Percentiles rank a stretch among this genome's conserved stretches.
phyloP scores from a whole-genome alignment of 2,888 invertebrate genomes.

The Agapostemon virescens region DNA sequence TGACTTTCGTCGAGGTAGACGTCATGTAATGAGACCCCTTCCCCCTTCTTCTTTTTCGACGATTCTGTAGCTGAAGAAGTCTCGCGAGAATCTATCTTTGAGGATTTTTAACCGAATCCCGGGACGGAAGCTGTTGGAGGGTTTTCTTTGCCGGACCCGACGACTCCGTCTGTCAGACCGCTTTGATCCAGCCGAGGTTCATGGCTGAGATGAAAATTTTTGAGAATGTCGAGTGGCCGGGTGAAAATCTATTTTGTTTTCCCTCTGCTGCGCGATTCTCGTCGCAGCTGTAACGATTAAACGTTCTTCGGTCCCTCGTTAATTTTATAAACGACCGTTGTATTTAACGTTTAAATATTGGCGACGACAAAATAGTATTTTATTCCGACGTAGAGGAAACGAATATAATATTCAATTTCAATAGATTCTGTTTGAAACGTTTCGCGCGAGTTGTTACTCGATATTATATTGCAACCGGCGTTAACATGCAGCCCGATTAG shows the following conservation, averaged over 20 bases:
- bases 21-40: conserved; percentile 51
- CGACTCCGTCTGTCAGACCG: neutral
- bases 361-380: neutral
- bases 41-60: conserved; percentile 14
- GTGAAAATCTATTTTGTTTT: no score
- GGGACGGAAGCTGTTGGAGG: neutral
- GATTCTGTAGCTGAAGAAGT: neutral
- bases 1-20: conserved; percentile 32
- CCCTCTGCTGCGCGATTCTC: no score
- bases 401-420: neutral
- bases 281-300: neutral
- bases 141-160: neutral
- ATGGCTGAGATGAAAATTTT: neutral
- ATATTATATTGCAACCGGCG: no score
- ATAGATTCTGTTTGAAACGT: no score
- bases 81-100: conserved; percentile 13
- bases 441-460: no score
- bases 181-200: neutral
- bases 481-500: neutral
- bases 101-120: conserved; percentile 25
- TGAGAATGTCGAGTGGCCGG: no score
- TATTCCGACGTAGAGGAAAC: neutral
- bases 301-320: no score
- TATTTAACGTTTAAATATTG: neutral
- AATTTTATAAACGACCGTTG: neutral